These are phyloP conservation scores for Pitangus sulphuratus DNA, from an alignment of 2,797 vertebrate genomes.

Conservation along the genomic window DNA sequence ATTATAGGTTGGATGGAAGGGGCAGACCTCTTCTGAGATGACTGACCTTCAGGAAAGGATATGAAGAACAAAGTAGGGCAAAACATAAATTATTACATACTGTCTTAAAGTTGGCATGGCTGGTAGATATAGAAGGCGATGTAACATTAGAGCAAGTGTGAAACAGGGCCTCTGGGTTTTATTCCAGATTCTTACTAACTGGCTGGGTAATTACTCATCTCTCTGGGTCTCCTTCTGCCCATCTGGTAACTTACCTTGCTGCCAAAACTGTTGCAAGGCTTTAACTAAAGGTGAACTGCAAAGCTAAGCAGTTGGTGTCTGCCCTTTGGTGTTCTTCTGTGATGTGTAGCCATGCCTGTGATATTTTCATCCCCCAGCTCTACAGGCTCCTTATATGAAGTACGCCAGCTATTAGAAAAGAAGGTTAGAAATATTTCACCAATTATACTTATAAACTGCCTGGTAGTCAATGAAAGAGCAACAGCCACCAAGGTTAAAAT, in stretches of 20 bases:
- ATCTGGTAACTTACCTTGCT: slow-evolving; percentile 51
- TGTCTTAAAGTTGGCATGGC: slow-evolving; percentile 52
- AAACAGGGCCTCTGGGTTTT: slow-evolving; percentile 56
- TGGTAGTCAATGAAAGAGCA: background rate
- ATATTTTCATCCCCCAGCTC: slow-evolving; percentile 9
- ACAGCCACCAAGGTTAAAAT: background rate
- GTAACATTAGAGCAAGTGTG: slow-evolving; percentile 48
- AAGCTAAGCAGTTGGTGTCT: slow-evolving; percentile 20
- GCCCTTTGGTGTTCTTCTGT: slow-evolving; percentile 54
- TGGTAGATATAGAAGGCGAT: background rate
- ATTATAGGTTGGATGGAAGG: background rate
- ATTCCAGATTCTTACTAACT: slow-evolving; percentile 60
- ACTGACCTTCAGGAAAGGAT: slow-evolving; percentile 26
- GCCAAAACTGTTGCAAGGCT: slow-evolving; percentile 55
- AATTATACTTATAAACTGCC: background rate
- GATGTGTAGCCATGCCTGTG: slow-evolving; percentile 5
- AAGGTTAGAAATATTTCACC: slow-evolving; percentile 7
- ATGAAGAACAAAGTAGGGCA: background rate
- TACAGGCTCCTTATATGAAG: background rate
- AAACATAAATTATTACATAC: slow-evolving; percentile 31
- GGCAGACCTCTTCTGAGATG: background rate
- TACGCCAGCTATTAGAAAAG: background rate
- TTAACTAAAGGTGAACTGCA: slow-evolving; percentile 60
- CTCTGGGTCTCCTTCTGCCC: slow-evolving; percentile 63
- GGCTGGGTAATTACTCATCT: slow-evolving; percentile 68